Percentiles rank a stretch among this genome's conserved stretches.
Conservation (phyloP, 2,797 vertebrate species). For the Ceryle rudis region DNA sequence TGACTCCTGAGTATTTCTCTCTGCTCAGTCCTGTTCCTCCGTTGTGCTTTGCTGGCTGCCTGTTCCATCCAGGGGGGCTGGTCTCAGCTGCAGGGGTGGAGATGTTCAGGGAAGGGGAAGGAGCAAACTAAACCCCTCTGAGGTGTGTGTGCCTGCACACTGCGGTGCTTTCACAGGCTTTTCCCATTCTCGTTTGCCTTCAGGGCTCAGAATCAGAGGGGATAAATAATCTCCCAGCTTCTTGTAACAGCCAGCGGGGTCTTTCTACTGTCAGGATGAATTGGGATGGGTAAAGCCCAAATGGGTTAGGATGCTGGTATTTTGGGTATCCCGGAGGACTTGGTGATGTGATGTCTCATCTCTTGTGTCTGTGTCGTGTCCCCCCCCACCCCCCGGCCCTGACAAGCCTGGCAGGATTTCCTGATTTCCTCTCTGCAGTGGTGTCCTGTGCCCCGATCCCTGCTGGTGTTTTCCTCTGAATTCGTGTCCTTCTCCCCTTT, state of each 20-base stretch:
- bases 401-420: neutral
- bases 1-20: neutral
- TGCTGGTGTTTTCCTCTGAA: neutral
- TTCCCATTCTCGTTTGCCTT: neutral
- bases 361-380: neutral
- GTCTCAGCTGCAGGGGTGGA: neutral
- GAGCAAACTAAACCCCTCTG: neutral
- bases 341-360: neutral
- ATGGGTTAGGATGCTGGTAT: neutral
- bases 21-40: neutral
- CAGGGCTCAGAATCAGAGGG: neutral
- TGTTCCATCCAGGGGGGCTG: neutral
- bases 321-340: neutral
- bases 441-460: neutral
- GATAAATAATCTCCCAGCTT: neutral
- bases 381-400: neutral
- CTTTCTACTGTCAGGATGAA: neutral
- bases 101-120: neutral
- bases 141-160: too few relatives aligned
- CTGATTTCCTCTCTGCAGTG: neutral
- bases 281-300: neutral
- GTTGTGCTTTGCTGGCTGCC: neutral
- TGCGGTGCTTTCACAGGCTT: accelerated
- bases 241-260: neutral
- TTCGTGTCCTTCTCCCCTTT: neutral